Conservation (phyloP, 2,113 vertebrate genomes). For the Mus spicilegus region DNA sequence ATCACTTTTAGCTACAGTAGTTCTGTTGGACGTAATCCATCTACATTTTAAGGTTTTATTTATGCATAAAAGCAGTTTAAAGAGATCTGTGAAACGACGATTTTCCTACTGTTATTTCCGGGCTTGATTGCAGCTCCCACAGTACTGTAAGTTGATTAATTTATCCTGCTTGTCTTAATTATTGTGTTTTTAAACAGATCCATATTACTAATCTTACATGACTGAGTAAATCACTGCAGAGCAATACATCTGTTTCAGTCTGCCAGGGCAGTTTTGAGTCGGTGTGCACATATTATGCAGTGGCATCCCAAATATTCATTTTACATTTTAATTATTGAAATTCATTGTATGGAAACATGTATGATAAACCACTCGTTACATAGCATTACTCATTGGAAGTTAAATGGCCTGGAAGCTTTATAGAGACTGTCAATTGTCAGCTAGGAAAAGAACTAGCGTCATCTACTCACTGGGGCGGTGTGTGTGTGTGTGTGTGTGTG, state of each 20-base stretch:
- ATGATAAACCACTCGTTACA: conserved; percentile 78
- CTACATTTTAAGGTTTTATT: conserved; percentile 90
- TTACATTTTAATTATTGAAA: conserved; percentile 86
- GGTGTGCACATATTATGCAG: conserved; percentile 79
- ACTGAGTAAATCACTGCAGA: conserved; percentile 85
- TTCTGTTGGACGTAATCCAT: conserved; percentile 90
- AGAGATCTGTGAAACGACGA: conserved; percentile 86
- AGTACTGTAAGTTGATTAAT: conserved; percentile 88
- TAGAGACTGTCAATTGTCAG: conserved; percentile 80
- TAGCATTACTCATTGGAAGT: conserved; percentile 75
- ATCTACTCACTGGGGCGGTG: background rate
- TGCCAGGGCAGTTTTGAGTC: conserved; percentile 64
- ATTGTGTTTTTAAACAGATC: conserved; percentile 88
- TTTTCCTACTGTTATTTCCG: conserved; percentile 80
- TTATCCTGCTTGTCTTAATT: conserved; percentile 88
- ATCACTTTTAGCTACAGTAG: conserved; percentile 92
- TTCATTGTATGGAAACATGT: conserved; percentile 78
- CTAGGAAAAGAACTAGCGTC: conserved; percentile 61
- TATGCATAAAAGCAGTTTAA: conserved; percentile 89
- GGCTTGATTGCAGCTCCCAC: conserved; percentile 84
- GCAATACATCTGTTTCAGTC: conserved; percentile 84
- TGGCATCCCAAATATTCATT: conserved; percentile 83
- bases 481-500: background rate
- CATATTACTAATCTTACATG: conserved; percentile 89
- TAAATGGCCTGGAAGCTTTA: conserved; percentile 82